Evolutionary conservation across 1,140 invertebrate genomes (phyloP), one percentile per base, ranked within the genome.

Genomic region (Papilio xuthus): DNA sequence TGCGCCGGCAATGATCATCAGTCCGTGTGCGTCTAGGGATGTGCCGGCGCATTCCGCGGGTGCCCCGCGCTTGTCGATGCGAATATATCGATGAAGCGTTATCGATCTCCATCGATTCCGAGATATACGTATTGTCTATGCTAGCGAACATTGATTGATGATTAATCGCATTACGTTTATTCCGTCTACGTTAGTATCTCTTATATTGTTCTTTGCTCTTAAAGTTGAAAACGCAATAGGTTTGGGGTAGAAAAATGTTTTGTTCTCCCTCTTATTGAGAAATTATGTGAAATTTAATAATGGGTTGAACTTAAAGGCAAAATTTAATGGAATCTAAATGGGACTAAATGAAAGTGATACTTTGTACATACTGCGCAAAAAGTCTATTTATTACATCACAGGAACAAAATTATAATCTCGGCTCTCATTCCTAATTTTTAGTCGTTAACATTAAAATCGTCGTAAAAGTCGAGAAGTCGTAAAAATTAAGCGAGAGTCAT

Each of bases 1-100:
- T 94, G 92, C 91, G 88, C 90, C 84, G 82, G 87, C 92, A 92
- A 94, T 94, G 92, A 92, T 93, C 92, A 92, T 92, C 91, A 90
- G 90, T 90, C 90, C 89, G 90, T 83, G 86, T 89, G 89, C 89
- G 85, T 86, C 84, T 90, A 92, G 92, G 86, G 91, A 90, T 92
- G 92, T 73, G 88, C 82, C 75, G 83, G 83, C 82, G 86, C 84
- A 88, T 90, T 86, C 86, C 85, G 77, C 72, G 83, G 82, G 82
- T 78, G 78, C 79, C 83, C 56, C 41, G 28, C 60, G 80, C 73
- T 82, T 90, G 85, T 90, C 88, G 86, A 90, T 88, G 84, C 83
- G 82, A 82, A 85, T 83, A 84, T 81, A 86, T 86, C 83, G 82
- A 79, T 82, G 69, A 72, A 81, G 78, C 81, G 77, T 82, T 84